These are phyloP conservation scores for Pomacea maculata DNA, from an alignment of 1,140 invertebrate species.

Conservation along the genomic window DNA sequence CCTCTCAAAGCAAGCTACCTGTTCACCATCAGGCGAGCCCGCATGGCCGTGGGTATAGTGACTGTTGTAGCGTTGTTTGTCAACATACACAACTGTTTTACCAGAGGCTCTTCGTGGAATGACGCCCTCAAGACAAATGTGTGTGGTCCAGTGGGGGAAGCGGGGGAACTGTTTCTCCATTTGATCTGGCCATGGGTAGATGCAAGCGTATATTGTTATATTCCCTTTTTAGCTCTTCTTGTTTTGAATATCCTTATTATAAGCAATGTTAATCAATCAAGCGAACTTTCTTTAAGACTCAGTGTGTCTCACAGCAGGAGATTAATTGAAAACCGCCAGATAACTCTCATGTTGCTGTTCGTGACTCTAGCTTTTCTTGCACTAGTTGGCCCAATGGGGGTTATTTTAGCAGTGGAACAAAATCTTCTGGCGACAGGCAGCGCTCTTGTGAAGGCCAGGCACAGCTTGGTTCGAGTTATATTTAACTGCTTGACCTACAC, in stretches of 20 bases:
- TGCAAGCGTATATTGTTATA: constrained; percentile 9
- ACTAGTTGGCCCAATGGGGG: too few relatives aligned
- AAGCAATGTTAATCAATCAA: not conserved
- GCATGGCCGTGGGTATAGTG: not conserved
- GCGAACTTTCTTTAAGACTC: too few relatives aligned
- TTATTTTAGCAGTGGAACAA: too few relatives aligned
- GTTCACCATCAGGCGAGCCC: not conserved
- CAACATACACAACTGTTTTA: constrained; percentile 2
- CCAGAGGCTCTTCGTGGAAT: not conserved
- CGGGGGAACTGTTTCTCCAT: constrained; percentile 8
- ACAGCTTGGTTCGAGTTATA: too few relatives aligned
- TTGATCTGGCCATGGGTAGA: constrained; percentile 24
- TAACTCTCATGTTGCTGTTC: too few relatives aligned
- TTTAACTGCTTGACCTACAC: too few relatives aligned
- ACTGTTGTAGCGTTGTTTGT: not conserved
- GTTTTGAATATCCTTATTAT: constrained; percentile 18
- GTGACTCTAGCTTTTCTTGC: too few relatives aligned
- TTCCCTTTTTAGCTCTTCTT: not conserved
- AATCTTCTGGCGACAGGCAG: too few relatives aligned
- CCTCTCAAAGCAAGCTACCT: constrained; percentile 2
- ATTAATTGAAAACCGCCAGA: too few relatives aligned
- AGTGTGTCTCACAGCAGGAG: too few relatives aligned
- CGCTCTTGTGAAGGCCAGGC: too few relatives aligned
- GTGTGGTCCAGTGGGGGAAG: not conserved
- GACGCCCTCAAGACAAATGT: not conserved